Evolutionary conservation across 2,888 invertebrate genomes (phyloP).

Genomic region (Dicranocentrus wangi): DNA sequence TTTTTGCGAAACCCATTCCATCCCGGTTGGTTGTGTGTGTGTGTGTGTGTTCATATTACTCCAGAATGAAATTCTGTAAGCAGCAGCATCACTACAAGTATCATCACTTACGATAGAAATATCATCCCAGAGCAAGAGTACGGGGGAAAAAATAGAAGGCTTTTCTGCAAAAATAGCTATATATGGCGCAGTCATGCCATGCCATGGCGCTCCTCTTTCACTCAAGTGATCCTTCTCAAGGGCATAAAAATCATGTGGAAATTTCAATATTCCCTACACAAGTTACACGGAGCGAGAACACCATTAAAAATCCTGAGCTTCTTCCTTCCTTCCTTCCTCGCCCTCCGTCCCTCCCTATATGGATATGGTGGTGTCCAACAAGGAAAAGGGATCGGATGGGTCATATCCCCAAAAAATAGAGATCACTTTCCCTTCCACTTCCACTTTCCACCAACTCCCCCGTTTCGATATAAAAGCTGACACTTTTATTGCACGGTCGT

Average conservation of each 20-base stretch:
- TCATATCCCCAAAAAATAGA: background rate
- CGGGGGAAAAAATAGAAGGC: no score
- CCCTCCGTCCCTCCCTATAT: background rate
- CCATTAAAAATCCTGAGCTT: slow-evolving; percentile 10
- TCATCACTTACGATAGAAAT: no score
- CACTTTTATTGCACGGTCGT: slow-evolving; percentile 40
- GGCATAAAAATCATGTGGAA: slow-evolving; percentile 45
- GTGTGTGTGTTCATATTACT: no score
- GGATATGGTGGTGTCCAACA: background rate
- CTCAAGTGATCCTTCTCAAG: slow-evolving; percentile 41
- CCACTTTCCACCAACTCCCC: slow-evolving; percentile 9
- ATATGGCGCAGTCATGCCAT: no score
- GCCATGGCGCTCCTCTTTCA: background rate
- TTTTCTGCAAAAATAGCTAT: no score
- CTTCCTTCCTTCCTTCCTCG: slow-evolving; percentile 24
- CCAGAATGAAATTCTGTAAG: no score
- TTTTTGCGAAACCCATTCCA: background rate
- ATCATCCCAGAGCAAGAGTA: no score
- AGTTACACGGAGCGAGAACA: background rate
- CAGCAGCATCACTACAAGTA: no score
- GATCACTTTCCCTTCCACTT: slow-evolving; percentile 17
- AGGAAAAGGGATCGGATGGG: background rate
- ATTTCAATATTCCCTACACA: slow-evolving; percentile 47
- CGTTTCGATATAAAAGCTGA: slow-evolving; percentile 40
- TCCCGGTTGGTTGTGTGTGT: no score